Evolutionary conservation across 2,888 invertebrate genomes (phyloP).

Genomic region (Octonoba sinensis): DNA sequence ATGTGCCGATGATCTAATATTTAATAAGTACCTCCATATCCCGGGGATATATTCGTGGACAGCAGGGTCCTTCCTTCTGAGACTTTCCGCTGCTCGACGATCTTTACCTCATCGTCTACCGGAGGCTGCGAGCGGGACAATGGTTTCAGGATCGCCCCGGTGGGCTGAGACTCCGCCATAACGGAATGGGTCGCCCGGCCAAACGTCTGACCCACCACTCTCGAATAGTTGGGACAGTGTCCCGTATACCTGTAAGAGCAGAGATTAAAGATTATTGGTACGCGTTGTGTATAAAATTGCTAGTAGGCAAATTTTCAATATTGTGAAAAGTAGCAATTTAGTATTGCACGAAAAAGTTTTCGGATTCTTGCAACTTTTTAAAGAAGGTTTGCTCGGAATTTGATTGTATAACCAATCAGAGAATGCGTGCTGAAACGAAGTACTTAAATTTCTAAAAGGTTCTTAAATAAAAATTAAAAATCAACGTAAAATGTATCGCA

Average conservation of each 20-base stretch:
- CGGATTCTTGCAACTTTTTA: no score
- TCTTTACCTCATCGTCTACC: neutral
- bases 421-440: no score
- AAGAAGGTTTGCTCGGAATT: no score
- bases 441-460: no score
- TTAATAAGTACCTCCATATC: slow-evolving; percentile 30
- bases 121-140: neutral
- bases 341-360: no score
- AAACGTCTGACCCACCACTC: slow-evolving; percentile 13
- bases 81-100: neutral
- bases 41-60: slow-evolving; percentile 25
- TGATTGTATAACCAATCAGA: no score
- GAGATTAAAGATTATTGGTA: neutral
- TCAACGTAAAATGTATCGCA: no score
- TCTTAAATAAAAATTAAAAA: no score
- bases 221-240: slow-evolving; percentile 27
- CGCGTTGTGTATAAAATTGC: neutral
- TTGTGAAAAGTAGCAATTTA: neutral
- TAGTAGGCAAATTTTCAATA: neutral
- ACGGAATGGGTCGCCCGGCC: slow-evolving; percentile 27
- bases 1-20: no score
- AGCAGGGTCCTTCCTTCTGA: neutral
- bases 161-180: neutral
- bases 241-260: slow-evolving; percentile 35
- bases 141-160: slow-evolving; percentile 4